A percentile compares a stretch with the other conserved stretches of the same genome.
phyloP scores from a whole-genome alignment of 2,113 vertebrate species.

The Poicephalus gulielmi region DNA sequence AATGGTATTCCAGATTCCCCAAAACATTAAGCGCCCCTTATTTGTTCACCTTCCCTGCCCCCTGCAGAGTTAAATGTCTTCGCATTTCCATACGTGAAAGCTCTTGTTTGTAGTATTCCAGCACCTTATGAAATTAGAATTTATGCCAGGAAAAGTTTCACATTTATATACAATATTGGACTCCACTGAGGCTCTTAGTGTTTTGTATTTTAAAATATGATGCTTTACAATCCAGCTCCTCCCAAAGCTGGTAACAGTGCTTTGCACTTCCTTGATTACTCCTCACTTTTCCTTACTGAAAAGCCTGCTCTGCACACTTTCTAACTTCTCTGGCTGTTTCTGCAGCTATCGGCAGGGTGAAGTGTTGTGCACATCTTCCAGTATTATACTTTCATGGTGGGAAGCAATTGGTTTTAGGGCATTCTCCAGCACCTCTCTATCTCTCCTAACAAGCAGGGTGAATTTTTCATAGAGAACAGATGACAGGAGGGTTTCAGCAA shows the following conservation, averaged over 20 bases:
- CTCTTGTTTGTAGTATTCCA: not conserved
- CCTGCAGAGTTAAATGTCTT: not conserved
- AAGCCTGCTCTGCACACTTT: not conserved
- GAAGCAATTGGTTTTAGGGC: not conserved
- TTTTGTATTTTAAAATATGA: not conserved
- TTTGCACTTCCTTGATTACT: not conserved
- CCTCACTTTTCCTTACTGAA: not conserved
- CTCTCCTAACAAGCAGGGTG: not conserved
- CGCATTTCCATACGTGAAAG: not conserved
- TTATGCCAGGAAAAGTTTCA: not conserved
- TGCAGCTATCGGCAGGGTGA: not conserved
- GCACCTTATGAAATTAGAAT: not conserved
- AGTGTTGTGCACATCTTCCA: not conserved
- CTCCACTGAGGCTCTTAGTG: not conserved
- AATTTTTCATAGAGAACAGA: not conserved
- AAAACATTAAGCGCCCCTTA: not conserved
- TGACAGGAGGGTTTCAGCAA: not conserved
- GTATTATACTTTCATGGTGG: not conserved
- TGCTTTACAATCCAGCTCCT: not conserved
- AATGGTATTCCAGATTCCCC: not conserved
- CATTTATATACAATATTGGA: not conserved
- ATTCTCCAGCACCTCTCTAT: not conserved
- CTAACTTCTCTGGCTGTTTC: not conserved
- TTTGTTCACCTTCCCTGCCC: not conserved
- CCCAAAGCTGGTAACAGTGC: not conserved